Percentiles rank a stretch among this genome's conserved stretches.
Evolutionary conservation across 2,797 vertebrate genomes (phyloP).

Genomic region (Molossus molossus): DNA sequence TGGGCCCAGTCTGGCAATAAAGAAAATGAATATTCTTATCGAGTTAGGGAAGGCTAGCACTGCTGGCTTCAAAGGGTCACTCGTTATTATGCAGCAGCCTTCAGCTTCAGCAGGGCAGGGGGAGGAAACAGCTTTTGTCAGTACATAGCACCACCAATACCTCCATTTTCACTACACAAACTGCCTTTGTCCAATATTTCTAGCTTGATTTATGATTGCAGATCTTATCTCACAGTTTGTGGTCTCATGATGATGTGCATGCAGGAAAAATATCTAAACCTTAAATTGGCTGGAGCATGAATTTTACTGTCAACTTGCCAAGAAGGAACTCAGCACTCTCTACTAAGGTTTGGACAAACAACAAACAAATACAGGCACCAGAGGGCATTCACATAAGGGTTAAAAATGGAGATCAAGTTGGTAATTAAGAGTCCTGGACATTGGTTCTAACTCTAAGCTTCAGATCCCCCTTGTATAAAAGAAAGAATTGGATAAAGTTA

Average conservation of each 20-base stretch:
- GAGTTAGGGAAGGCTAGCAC: constrained; percentile 72
- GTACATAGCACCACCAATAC: background rate
- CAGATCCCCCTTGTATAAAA: background rate
- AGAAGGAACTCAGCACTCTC: constrained; percentile 61
- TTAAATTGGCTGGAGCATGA: constrained; percentile 75
- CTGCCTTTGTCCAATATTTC: constrained; percentile 66
- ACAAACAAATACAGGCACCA: background rate
- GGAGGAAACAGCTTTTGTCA: constrained; percentile 73
- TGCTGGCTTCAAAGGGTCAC: constrained; percentile 75
- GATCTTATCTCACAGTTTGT: constrained; percentile 66
- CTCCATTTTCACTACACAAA: constrained; percentile 73
- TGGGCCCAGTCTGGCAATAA: constrained; percentile 73
- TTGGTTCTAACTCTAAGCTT: background rate
- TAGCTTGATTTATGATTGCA: constrained; percentile 77
- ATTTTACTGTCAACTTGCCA: constrained; percentile 71
- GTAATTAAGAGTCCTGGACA: background rate
- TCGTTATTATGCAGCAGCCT: constrained; percentile 70
- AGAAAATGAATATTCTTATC: constrained; percentile 78
- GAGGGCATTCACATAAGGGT: constrained; percentile 28
- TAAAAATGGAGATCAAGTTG: background rate
- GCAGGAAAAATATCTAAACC: constrained; percentile 69
- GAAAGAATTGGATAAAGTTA: background rate
- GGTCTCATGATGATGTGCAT: constrained; percentile 28
- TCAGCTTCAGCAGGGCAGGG: background rate
- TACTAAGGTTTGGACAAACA: constrained; percentile 36